Conservation (phyloP, 1,140 invertebrate genomes). For the Scaptomyza graminum region DNA sequence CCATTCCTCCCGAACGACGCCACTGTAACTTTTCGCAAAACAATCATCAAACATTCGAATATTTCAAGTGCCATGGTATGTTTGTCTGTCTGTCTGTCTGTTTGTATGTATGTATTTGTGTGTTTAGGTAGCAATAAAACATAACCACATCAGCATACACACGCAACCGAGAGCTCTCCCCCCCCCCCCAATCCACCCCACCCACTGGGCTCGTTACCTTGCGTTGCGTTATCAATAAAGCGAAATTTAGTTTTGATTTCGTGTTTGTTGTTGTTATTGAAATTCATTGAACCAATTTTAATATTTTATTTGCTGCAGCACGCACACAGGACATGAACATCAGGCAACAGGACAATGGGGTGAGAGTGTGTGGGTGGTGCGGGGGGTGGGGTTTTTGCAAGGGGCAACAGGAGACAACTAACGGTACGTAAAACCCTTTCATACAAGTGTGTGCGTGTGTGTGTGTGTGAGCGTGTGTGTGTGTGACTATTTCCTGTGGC, state of each 20-base stretch:
- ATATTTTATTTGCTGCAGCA: constrained; percentile 82
- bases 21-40: background rate
- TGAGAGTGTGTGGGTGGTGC: no score
- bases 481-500: constrained; percentile 76
- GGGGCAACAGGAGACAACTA: constrained; percentile 53
- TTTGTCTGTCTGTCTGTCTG: no score
- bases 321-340: constrained; percentile 41
- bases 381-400: background rate
- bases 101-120: constrained; percentile 4
- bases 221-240: constrained; percentile 81
- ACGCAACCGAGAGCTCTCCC: constrained; percentile 32
- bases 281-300: constrained; percentile 83
- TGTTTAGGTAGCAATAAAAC: constrained; percentile 17
- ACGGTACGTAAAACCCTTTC: constrained; percentile 77
- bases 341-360: background rate
- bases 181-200: background rate
- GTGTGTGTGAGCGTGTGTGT: constrained; percentile 39
- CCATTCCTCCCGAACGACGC: background rate
- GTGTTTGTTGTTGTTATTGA: constrained; percentile 82
- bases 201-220: constrained; percentile 54
- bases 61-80: background rate
- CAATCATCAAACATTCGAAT: constrained; percentile 14
- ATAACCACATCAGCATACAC: constrained; percentile 65
- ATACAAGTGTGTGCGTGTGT: constrained; percentile 38
- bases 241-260: constrained; percentile 82